phyloP scores from a whole-genome alignment of 2,888 invertebrate genomes.

The Nasonia oneida region DNA sequence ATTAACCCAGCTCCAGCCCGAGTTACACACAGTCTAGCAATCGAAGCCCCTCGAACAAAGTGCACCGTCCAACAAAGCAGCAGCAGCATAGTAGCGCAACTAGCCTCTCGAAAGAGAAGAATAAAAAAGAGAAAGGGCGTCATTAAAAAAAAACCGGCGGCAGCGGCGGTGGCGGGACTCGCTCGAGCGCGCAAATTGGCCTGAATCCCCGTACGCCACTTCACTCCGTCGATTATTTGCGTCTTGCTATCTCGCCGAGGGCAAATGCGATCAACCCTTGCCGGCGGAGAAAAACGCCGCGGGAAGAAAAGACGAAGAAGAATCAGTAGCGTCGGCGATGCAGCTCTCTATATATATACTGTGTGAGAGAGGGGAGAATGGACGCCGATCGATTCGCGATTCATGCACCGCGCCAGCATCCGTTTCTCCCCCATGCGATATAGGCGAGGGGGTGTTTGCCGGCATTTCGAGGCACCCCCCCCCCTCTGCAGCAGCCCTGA shows the following conservation, averaged over 20 bases:
- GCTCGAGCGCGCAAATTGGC: neutral
- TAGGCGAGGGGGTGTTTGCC: neutral
- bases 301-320: neutral
- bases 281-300: neutral
- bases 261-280: neutral
- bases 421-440: neutral
- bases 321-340: neutral
- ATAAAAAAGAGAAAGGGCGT: neutral
- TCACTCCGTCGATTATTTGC: constrained; percentile 24
- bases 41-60: neutral
- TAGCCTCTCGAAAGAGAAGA: neutral
- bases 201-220: neutral
- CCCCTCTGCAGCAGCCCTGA: constrained; percentile 21
- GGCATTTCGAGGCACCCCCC: neutral
- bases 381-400: constrained; percentile 72
- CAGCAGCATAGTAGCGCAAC: neutral
- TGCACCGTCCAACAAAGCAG: neutral
- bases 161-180: neutral
- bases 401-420: constrained; percentile 61
- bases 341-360: neutral
- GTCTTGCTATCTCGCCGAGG: neutral
- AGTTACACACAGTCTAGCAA: neutral
- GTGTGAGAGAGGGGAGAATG: constrained; percentile 54
- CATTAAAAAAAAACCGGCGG: neutral
- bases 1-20: neutral